Evolutionary conservation across 2,888 invertebrate genomes (phyloP), one percentile per base, ranked within the genome.

Genomic region (Rapana venosa): DNA sequence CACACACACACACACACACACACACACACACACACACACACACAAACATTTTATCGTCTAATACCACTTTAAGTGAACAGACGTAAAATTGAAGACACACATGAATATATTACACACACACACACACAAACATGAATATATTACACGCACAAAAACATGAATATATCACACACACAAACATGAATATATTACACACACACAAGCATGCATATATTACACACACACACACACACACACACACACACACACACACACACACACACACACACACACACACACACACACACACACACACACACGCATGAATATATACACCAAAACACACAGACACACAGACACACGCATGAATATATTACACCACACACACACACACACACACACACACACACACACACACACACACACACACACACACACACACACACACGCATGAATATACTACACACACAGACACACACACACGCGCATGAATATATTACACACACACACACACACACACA

Each of bases 231-330:
- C 85, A 85, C 22, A 56, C 85, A 56, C 56, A 56, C 85, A 56
- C n/a, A 56, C 85, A 56, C 56, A 56, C 56, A 85, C 47, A 85
- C 85, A 85, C 56, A 56, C 85, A 56, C 85, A 85, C 85, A 84
- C 84, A 36, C 84, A 8, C 84, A 84, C 22, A 35, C 84, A 84
- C 84, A 84, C 84, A 32, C 32, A 84, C 84, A 84, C 84, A 84
- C 84, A 84, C 84, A 84, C 36, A 84, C 84, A 84, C 32, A 84
- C 36, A 36, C 84, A 36, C 84, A 32, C 32, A 56, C 85, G 56
- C 85, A 85, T n/a, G n/a, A 11, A 26, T 22, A 56, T 56, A 26
- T 22, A 70, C 70, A 70, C 26, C 11, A 5, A 70, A 5, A 70
- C 70, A 70, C 15, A 26, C 70, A 17, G 22, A 70, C 70, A 70